Evolutionary conservation across 2,888 invertebrate genomes (phyloP), one percentile per base, ranked within the genome.

Genomic region (Ennomos erosarius): DNA sequence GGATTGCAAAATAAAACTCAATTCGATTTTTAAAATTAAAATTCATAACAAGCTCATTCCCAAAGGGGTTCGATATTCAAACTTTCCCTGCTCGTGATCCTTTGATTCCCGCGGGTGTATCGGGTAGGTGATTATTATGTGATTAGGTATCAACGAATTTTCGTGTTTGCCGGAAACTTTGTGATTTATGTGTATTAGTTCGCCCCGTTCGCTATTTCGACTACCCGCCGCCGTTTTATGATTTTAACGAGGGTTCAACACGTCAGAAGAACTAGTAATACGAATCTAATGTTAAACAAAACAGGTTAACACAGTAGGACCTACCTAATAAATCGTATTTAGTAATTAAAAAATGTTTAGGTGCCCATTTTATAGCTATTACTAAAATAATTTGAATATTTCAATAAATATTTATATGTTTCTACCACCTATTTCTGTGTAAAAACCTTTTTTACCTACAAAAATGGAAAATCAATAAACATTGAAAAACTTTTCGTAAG

Each of bases 171-270:
- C 61, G 46, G 51, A 79, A 89, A 90, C 75, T 88, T 88, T 88
- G 79, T 90, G 88, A 90, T 90, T 90, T 90, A 90, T 87, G 88
- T 83, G 82, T 80, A 80, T 84, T 85, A 85, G 69, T 70, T 68
- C 49, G 51, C 58, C 55, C 60, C 45, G 62, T 62, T 66, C 55
- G 55, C 47, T 61, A 48, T 62, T 64, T 58, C 64, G 59, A 66
- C 59, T 66, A 61, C 65, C 56, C 58, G 59, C 49, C 57, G 48
- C 49, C 57, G 61, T 61, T 61, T 61, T 61, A 61, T 61, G 55
- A 60, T 52, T 59, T 55, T 67, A 68, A 68, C 68, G 65, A 68
- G 68, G 68, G 68, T 68, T 60, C 55, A 62, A 40, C 59, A 62
- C 66, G 68, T 66, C 68, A 64, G 59, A 60, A 55, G 43, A 68